A percentile compares a stretch with the other conserved stretches of the same genome.
Evolutionary conservation across 2,888 invertebrate genomes (phyloP).

Genomic region (Rotaria sp.): DNA sequence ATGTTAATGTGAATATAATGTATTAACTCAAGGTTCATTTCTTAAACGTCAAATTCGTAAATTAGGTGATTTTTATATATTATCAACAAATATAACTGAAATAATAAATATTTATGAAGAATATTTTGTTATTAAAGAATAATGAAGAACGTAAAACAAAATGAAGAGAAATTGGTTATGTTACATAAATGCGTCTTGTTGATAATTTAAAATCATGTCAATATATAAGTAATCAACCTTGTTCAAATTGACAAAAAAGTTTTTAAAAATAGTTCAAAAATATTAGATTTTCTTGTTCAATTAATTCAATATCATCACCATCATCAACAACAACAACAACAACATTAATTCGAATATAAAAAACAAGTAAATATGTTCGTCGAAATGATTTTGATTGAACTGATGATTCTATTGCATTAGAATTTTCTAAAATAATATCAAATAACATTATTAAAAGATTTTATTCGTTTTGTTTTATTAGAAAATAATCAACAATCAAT

Average conservation of each 20-base stretch:
- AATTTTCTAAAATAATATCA: conserved; percentile 65
- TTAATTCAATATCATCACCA: not conserved
- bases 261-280: conserved; percentile 57
- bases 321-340: conserved; percentile 37
- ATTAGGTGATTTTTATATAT: conserved; percentile 80
- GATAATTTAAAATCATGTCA: conserved; percentile 87
- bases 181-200: conserved; percentile 57
- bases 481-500: conserved; percentile 85
- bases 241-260: conserved; percentile 90
- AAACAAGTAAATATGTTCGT: conserved; percentile 9
- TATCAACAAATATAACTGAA: conserved; percentile 71
- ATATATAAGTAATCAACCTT: conserved; percentile 80
- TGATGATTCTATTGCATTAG: conserved; percentile 60
- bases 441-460: conserved; percentile 63
- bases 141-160: not conserved
- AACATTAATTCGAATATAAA: not conserved
- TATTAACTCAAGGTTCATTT: conserved; percentile 28
- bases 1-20: conserved; percentile 36
- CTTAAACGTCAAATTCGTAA: conserved; percentile 42
- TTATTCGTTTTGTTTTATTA: conserved; percentile 78
- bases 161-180: conserved; percentile 31
- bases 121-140: conserved; percentile 16
- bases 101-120: conserved; percentile 48
- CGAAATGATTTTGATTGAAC: not conserved
- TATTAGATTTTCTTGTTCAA: conserved; percentile 32